Conservation (phyloP, 2,888 invertebrate species). For the Petrophora chlorosata region DNA sequence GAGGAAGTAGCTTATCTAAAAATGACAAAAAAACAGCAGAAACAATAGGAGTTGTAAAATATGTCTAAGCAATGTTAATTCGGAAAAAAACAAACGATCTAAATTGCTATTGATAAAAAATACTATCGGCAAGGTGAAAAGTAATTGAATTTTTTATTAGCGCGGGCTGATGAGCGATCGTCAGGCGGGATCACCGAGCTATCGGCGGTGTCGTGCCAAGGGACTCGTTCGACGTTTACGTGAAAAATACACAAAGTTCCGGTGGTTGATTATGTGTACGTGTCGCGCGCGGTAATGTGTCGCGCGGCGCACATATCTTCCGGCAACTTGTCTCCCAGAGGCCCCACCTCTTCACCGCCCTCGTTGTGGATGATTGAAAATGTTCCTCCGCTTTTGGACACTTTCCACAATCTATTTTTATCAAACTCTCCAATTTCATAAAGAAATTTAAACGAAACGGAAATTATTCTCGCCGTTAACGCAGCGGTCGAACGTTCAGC, state of each 20-base stretch:
- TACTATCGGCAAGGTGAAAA: neutral
- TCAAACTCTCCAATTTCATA: constrained; percentile 10
- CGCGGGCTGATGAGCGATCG: constrained; percentile 30
- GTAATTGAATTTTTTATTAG: constrained; percentile 26
- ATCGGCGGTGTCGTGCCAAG: constrained; percentile 18
- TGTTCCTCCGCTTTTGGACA: constrained; percentile 23
- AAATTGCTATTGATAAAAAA: too few relatives aligned
- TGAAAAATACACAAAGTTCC: constrained; percentile 39
- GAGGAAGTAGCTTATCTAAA: too few relatives aligned
- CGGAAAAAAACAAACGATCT: too few relatives aligned
- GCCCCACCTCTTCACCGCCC: constrained; percentile 37
- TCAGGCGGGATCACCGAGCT: constrained; percentile 15
- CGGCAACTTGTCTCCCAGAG: constrained; percentile 34
- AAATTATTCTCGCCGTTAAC: constrained; percentile 10
- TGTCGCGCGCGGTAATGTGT: constrained; percentile 40
- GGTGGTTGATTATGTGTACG: constrained; percentile 46
- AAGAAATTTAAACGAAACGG: constrained; percentile 10
- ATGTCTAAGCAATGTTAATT: too few relatives aligned
- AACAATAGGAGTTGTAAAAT: too few relatives aligned
- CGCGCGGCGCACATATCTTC: constrained; percentile 37
- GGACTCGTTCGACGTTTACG: constrained; percentile 33
- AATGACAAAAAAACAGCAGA: too few relatives aligned
- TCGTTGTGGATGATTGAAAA: constrained; percentile 40
- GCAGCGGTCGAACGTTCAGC: constrained; percentile 12
- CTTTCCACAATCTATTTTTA: constrained; percentile 21